Evolutionary conservation across 2,113 vertebrate species (phyloP).

Genomic region (Sigmodon hispidus): DNA sequence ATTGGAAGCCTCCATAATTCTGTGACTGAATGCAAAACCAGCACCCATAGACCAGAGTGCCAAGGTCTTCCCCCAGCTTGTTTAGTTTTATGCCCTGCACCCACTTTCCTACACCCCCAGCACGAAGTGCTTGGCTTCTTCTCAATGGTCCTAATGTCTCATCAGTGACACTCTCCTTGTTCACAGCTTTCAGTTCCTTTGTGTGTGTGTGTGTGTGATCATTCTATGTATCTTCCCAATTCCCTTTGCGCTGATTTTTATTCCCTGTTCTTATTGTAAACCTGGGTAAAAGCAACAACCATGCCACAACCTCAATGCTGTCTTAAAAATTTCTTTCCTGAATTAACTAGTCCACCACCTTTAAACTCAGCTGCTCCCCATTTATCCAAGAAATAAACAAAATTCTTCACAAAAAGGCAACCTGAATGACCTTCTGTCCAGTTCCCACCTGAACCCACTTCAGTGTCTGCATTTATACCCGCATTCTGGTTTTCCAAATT

Average conservation of each 20-base stretch:
- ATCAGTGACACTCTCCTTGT: background rate
- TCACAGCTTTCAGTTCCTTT: background rate
- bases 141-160: background rate
- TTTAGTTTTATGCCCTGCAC: background rate
- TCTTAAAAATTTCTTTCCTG: background rate
- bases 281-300: background rate
- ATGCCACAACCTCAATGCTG: background rate
- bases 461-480: background rate
- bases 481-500: background rate
- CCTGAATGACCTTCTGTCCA: background rate
- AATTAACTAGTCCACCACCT: background rate
- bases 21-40: background rate
- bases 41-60: too few species aligned
- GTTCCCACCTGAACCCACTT: background rate
- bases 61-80: background rate
- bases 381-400: background rate
- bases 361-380: background rate
- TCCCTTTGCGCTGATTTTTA: background rate
- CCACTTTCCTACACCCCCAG: background rate
- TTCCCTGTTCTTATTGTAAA: background rate
- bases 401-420: background rate
- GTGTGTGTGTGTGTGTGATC: background rate
- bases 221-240: background rate
- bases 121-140: background rate
- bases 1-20: background rate